These are phyloP conservation scores for Lepus europaeus DNA, from an alignment of 2,113 vertebrate genomes.

Conservation along the genomic window DNA sequence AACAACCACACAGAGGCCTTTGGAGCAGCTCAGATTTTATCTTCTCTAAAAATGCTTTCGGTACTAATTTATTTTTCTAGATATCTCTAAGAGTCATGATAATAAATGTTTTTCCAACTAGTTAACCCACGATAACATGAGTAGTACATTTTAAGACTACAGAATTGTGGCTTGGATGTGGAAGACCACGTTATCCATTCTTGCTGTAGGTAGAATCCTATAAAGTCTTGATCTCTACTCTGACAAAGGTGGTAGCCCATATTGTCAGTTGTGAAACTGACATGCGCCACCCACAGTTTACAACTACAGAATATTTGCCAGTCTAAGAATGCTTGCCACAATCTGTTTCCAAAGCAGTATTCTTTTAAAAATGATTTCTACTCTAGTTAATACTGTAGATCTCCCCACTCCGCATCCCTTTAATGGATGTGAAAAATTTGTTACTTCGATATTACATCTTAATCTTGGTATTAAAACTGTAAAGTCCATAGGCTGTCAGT, in stretches of 20 bases:
- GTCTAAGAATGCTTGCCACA: not conserved
- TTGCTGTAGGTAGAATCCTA: not conserved
- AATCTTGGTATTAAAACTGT: constrained; percentile 39
- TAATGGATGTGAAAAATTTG: constrained; percentile 42
- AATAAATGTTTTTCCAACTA: not conserved
- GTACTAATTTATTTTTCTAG: not conserved
- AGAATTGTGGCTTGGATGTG: not conserved
- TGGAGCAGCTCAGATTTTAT: constrained; percentile 3
- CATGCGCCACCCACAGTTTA: not conserved
- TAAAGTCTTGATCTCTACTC: not conserved
- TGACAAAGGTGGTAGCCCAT: not conserved
- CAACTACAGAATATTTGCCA: not conserved
- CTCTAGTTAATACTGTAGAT: not conserved
- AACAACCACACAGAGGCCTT: not conserved
- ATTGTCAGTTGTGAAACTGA: not conserved
- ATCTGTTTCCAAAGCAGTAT: constrained; percentile 2
- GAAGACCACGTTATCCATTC: not conserved
- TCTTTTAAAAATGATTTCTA: not conserved
- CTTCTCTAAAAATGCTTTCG: constrained; percentile 13
- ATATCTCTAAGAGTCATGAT: not conserved
- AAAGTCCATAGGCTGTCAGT: constrained; percentile 21
- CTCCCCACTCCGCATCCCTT: not conserved
- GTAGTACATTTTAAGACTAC: not conserved
- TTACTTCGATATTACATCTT: constrained; percentile 32
- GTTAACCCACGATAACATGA: not conserved